Evolutionary conservation across 2,888 invertebrate genomes (phyloP).

Genomic region (Sycophila texana): DNA sequence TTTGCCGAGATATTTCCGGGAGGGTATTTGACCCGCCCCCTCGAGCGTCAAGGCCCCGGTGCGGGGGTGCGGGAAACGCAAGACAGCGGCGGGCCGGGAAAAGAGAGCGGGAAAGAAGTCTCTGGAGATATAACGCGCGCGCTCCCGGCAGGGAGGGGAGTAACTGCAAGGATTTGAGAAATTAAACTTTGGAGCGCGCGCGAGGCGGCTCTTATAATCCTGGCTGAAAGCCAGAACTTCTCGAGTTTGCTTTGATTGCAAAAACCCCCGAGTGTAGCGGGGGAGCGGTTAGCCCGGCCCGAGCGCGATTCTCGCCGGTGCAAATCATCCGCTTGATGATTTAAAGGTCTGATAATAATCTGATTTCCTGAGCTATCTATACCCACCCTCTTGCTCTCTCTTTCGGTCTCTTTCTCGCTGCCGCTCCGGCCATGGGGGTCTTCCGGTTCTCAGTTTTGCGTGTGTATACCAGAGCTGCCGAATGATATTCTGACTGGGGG

Average conservation of each 20-base stretch:
- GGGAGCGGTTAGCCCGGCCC: constrained; percentile 12
- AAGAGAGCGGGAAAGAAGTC: constrained; percentile 46
- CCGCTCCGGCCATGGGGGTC: too few relatives aligned
- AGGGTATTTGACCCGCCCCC: too few relatives aligned
- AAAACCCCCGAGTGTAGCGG: constrained; percentile 48
- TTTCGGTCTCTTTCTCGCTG: too few relatives aligned
- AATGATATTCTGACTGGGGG: not conserved
- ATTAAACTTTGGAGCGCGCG: constrained; percentile 68
- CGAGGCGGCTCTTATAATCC: constrained; percentile 67
- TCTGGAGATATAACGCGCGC: constrained; percentile 35
- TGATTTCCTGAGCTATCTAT: constrained; percentile 18
- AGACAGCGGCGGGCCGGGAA: not conserved
- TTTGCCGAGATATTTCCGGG: constrained; percentile 41
- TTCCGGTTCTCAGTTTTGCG: too few relatives aligned
- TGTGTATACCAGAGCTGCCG: too few relatives aligned
- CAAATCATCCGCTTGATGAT: constrained; percentile 57
- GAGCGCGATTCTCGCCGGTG: constrained; percentile 43
- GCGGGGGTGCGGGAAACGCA: too few relatives aligned
- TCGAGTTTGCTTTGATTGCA: constrained; percentile 59
- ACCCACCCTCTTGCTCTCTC: too few relatives aligned
- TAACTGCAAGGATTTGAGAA: constrained; percentile 66
- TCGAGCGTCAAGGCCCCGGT: too few relatives aligned
- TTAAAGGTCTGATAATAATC: constrained; percentile 50
- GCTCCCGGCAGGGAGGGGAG: constrained; percentile 7
- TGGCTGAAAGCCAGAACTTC: constrained; percentile 68